phyloP scores from a whole-genome alignment of 2,113 vertebrate species.

The Heliornis fulica region DNA sequence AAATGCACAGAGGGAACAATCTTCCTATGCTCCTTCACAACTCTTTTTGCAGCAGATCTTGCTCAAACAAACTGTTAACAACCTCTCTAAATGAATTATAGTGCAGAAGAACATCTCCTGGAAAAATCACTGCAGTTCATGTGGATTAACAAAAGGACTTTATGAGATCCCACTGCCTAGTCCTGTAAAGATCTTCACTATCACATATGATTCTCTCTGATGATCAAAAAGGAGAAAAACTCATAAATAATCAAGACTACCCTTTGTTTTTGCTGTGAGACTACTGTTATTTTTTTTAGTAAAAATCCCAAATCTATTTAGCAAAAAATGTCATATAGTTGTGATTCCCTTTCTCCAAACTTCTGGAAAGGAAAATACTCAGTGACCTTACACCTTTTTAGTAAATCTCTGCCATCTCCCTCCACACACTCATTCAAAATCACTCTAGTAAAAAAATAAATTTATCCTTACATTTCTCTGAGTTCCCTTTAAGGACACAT shows the following conservation, averaged over 20 bases:
- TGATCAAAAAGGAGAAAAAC: background rate
- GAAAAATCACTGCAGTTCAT: background rate
- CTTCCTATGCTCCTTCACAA: background rate
- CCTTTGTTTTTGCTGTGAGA: background rate
- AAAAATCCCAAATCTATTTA: too few relatives aligned
- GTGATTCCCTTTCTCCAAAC: background rate
- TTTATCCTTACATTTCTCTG: background rate
- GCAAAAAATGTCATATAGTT: background rate
- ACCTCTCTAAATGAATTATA: background rate
- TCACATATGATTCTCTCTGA: background rate
- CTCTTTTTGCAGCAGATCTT: background rate
- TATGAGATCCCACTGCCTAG: background rate
- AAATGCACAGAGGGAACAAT: fast-evolving
- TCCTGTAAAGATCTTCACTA: background rate
- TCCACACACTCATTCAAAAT: background rate
- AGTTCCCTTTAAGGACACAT: background rate
- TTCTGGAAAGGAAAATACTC: background rate
- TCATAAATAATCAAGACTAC: background rate
- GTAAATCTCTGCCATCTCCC: background rate
- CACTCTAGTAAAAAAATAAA: background rate
- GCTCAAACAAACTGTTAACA: background rate
- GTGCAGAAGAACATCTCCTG: background rate
- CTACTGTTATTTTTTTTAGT: background rate
- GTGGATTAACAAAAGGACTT: background rate
- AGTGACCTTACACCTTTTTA: background rate